Evolutionary conservation across 2,113 vertebrate genomes (phyloP).

Genomic region (Bufo gargarizans): DNA sequence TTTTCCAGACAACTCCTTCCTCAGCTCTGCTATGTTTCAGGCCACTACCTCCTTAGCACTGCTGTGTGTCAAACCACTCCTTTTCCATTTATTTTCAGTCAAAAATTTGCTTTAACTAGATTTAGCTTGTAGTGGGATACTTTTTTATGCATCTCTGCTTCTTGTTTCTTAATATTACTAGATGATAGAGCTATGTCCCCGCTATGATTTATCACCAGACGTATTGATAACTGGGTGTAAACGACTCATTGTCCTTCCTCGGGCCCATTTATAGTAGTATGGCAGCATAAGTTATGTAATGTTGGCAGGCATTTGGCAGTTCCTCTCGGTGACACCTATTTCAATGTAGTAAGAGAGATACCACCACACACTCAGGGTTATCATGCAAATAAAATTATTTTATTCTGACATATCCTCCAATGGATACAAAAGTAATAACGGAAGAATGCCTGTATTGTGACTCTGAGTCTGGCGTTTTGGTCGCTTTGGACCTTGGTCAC

Average conservation of each 20-base stretch:
- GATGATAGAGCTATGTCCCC: background rate
- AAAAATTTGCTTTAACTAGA: background rate
- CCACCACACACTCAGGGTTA: too few relatives aligned
- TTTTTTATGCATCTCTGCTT: background rate
- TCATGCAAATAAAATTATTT: too few relatives aligned
- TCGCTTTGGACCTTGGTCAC: too few relatives aligned
- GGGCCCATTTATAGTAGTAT: background rate
- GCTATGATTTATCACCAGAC: background rate
- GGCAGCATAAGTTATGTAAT: background rate
- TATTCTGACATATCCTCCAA: too few relatives aligned
- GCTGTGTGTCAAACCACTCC: background rate
- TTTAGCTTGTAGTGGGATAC: too few relatives aligned
- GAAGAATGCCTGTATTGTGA: too few relatives aligned
- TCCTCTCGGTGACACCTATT: constrained; percentile 24
- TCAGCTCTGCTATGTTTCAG: background rate
- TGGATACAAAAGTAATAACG: too few relatives aligned
- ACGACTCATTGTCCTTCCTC: background rate
- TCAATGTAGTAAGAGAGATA: background rate
- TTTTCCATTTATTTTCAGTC: too few relatives aligned
- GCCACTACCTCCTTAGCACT: background rate
- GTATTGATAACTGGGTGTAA: background rate
- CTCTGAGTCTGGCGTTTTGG: too few relatives aligned
- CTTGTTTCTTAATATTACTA: background rate
- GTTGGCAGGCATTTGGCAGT: background rate
- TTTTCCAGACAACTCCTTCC: too few relatives aligned